These are phyloP conservation scores for Aphelinus atriplicis DNA, from an alignment of 1,140 invertebrate species.

Conservation along the genomic window DNA sequence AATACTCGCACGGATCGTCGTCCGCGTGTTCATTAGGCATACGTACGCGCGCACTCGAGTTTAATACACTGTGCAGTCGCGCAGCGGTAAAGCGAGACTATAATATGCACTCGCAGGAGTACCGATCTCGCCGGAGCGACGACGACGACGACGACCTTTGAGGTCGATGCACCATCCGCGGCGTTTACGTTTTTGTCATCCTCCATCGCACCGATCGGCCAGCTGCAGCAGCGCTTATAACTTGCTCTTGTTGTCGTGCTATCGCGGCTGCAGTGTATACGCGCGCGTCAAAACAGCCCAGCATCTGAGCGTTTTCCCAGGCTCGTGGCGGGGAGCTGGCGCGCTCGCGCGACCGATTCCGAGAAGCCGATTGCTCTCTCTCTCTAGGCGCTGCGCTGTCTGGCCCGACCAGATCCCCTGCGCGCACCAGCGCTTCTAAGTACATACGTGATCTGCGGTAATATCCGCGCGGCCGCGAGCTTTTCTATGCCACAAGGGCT, in stretches of 20 bases:
- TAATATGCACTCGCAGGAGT: conserved; percentile 1
- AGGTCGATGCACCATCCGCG: conserved; percentile 61
- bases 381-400: conserved; percentile 64
- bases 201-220: not conserved
- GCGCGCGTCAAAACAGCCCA: conserved; percentile 60
- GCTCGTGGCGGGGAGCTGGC: too few species aligned
- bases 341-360: conserved; percentile 48
- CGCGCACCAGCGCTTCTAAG: conserved; percentile 54
- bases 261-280: not conserved
- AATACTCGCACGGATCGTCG: too few species aligned
- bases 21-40: too few species aligned
- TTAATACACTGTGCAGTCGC: too few species aligned
- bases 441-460: conserved; percentile 66
- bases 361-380: conserved; percentile 46
- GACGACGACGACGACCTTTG: conserved; percentile 56
- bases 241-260: conserved; percentile 33
- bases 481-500: not conserved
- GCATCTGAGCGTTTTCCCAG: conserved; percentile 54
- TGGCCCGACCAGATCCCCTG: conserved; percentile 45
- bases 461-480: conserved; percentile 51
- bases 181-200: conserved; percentile 9
- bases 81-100: too few species aligned
- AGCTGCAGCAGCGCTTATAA: too few species aligned
- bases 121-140: conserved; percentile 34
- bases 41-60: too few species aligned